Conservation (phyloP, 2,888 invertebrate genomes). For the Drosophila acutilabella region DNA sequence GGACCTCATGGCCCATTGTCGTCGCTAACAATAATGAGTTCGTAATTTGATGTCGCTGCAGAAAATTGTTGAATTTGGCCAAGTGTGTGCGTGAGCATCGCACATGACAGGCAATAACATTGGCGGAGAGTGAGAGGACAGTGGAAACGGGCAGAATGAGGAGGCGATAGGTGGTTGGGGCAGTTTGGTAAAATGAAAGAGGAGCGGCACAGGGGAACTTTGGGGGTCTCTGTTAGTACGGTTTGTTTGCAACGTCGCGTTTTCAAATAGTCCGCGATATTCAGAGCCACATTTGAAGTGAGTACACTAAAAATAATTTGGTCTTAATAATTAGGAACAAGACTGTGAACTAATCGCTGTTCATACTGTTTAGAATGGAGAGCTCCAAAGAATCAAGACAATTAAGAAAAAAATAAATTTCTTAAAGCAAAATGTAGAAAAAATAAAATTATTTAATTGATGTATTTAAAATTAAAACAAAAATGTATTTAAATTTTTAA, state of each 20-base stretch:
- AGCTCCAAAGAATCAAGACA: too few species aligned
- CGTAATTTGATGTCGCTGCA: slow-evolving; percentile 82
- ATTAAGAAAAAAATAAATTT: too few species aligned
- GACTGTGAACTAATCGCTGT: too few species aligned
- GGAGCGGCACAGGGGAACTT: not conserved
- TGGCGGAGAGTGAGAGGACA: not conserved
- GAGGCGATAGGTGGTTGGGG: not conserved
- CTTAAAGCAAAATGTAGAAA: too few species aligned
- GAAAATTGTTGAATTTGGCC: slow-evolving; percentile 66
- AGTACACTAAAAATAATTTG: not conserved
- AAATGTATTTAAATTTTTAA: too few species aligned
- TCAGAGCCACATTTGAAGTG: slow-evolving; percentile 20
- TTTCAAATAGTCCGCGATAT: slow-evolving; percentile 45
- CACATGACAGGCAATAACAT: slow-evolving; percentile 39
- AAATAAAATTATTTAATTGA: too few species aligned
- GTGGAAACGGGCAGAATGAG: not conserved
- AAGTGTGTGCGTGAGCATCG: slow-evolving; percentile 58
- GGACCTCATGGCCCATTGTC: slow-evolving; percentile 52
- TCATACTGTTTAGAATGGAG: too few species aligned
- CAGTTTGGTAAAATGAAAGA: not conserved
- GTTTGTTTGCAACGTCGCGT: slow-evolving; percentile 59
- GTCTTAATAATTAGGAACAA: too few species aligned
- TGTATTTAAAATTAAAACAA: too few species aligned
- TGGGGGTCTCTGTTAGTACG: slow-evolving; percentile 11
- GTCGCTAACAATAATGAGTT: slow-evolving; percentile 83